Evolutionary conservation across 2,113 vertebrate species (phyloP).

Genomic region (Mionectes macconnelli): DNA sequence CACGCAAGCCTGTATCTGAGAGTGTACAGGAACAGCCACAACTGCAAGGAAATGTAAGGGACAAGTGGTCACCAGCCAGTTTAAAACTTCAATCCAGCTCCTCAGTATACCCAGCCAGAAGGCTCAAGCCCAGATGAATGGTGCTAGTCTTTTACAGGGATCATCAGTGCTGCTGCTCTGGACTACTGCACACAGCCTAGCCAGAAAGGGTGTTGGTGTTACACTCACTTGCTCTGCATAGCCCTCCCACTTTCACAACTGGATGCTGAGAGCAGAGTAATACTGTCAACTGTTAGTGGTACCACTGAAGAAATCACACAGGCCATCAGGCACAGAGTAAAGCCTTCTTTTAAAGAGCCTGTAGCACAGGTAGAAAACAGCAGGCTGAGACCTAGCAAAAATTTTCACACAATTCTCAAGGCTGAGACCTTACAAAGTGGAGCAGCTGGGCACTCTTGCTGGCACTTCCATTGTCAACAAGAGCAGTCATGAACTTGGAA

Average conservation of each 20-base stretch:
- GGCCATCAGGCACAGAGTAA: background rate
- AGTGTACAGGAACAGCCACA: background rate
- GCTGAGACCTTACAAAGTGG: background rate
- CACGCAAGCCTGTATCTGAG: background rate
- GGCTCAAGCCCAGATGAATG: background rate
- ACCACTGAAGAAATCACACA: background rate
- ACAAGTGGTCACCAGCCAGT: background rate
- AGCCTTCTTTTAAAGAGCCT: background rate
- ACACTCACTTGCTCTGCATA: background rate
- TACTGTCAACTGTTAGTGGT: background rate
- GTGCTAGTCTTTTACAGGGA: accelerated
- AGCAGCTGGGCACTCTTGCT: background rate
- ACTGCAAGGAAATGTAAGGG: background rate
- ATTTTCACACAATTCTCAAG: background rate
- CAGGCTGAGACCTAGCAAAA: background rate
- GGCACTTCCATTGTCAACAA: background rate
- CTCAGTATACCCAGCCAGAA: background rate
- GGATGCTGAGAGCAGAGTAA: background rate
- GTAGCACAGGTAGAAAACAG: background rate
- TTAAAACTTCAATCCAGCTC: background rate
- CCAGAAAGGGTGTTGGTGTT: background rate
- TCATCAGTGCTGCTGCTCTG: background rate
- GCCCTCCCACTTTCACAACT: background rate
- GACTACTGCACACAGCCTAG: background rate
- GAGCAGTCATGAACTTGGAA: background rate